These are phyloP conservation scores for Meteorus colon DNA, from an alignment of 2,888 invertebrate species.

Conservation along the genomic window DNA sequence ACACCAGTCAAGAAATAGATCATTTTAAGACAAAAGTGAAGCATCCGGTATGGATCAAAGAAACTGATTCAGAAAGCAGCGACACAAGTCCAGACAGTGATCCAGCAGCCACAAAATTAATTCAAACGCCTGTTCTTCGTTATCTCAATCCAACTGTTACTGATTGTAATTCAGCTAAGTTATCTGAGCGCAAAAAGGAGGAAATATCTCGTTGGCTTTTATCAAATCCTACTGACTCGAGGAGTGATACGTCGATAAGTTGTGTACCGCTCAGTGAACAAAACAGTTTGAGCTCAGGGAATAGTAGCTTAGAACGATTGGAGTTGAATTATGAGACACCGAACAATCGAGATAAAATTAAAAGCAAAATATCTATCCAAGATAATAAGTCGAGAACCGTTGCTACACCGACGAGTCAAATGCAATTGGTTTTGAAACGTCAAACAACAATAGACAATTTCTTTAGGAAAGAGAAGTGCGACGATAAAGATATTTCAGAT, in stretches of 20 bases:
- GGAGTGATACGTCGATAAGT: slow-evolving; percentile 61
- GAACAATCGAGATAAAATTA: slow-evolving; percentile 65
- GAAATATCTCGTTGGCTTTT: slow-evolving; percentile 67
- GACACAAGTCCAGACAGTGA: slow-evolving; percentile 41
- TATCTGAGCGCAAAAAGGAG: slow-evolving; percentile 55
- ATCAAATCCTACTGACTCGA: slow-evolving; percentile 57
- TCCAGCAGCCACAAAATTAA: slow-evolving; percentile 36
- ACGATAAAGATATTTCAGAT: slow-evolving; percentile 5
- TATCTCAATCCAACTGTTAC: slow-evolving; percentile 45
- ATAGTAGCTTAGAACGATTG: slow-evolving; percentile 69
- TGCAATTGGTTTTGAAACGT: slow-evolving; percentile 26
- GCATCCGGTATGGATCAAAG: slow-evolving; percentile 47
- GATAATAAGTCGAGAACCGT: slow-evolving; percentile 11
- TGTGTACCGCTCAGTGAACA: slow-evolving; percentile 58
- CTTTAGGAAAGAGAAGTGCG: slow-evolving; percentile 42
- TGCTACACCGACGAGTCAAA: background rate
- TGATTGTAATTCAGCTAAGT: slow-evolving; percentile 12
- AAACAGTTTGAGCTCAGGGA: slow-evolving; percentile 63
- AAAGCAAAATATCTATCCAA: slow-evolving; percentile 5
- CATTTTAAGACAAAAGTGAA: background rate
- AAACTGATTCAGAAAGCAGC: slow-evolving; percentile 52
- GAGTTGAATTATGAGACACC: slow-evolving; percentile 70
- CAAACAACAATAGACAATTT: slow-evolving; percentile 50
- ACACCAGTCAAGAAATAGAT: slow-evolving; percentile 10
- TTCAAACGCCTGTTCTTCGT: slow-evolving; percentile 52